Evolutionary conservation across 2,113 vertebrate genomes (phyloP), one percentile per base, ranked within the genome.

Genomic region (Pterocles orientalis): DNA sequence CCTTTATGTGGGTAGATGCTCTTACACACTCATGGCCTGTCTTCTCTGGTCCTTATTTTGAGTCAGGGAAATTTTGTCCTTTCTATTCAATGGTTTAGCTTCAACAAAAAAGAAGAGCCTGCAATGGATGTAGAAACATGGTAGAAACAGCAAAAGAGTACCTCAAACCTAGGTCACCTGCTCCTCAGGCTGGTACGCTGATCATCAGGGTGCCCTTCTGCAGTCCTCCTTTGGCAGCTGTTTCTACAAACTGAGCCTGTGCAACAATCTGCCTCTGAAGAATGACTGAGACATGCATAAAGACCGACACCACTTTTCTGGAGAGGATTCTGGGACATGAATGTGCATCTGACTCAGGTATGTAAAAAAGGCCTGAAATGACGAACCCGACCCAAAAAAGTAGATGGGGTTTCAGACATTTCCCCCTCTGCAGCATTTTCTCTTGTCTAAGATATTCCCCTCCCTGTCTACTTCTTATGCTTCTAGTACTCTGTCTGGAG

Each of bases 391-490:
- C 43, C 58, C 11, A 43, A 75, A 82, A 85, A 54, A 24, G 5
- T 18, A n/a, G n/a, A 13, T 39, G 41, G 5, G 3, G 8, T 24
- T 85, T 81, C 65, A 65, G 19, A 31, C 2, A 0, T 26, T 41
- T 41, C 41, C 41, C 31, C 78, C 57, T 70, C 20, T 60, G 18
- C 43, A 76, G 12, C 20, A 18, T 75, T 82, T 78, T 76, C 9
- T 45, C 33, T 26, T 33, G 11, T 39, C 28, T 89, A 61, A 83
- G 15, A 19, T 64, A 56, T 45, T 79, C 7, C 3, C 2, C 6
- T 45, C 1, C 1, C 1, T 23, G 6, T 29, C 20, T 33, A 17
- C 12, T 60, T 39, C 60, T 80, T 2, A 5, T 7, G 18, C 41
- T 23, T 72, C 43, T 39, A 33, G 17, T 3, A 2, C 6, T 58